Evolutionary conservation across 2,888 invertebrate genomes (phyloP).

Genomic region (Platypus cylindrus): DNA sequence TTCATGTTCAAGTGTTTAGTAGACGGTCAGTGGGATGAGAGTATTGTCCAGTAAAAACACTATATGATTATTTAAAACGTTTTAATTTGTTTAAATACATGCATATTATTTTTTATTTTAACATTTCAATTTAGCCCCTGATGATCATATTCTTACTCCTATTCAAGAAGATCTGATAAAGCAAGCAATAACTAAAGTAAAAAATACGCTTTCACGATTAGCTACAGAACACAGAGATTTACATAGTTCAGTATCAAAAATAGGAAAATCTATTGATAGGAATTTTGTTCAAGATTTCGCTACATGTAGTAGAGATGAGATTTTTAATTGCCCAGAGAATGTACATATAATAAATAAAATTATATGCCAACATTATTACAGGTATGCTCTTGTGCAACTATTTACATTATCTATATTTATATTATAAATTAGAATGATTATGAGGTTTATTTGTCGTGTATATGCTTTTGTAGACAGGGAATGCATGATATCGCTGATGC

Average conservation of each 20-base stretch:
- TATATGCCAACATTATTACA: slow-evolving; percentile 86
- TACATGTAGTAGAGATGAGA: slow-evolving; percentile 67
- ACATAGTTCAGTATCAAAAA: slow-evolving; percentile 77
- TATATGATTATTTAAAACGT: not conserved
- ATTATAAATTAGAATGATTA: slow-evolving; percentile 1
- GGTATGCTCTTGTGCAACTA: slow-evolving; percentile 5
- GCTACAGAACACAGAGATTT: slow-evolving; percentile 75
- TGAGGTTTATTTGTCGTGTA: not conserved
- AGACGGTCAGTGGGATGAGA: too few species aligned
- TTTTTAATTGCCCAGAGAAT: slow-evolving; percentile 60
- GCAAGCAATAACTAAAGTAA: slow-evolving; percentile 64
- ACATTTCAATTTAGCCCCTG: slow-evolving; percentile 43
- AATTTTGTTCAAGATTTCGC: slow-evolving; percentile 89
- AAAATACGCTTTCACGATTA: slow-evolving; percentile 69
- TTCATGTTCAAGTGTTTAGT: slow-evolving; percentile 8
- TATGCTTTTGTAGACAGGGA: slow-evolving; percentile 54
- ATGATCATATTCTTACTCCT: slow-evolving; percentile 53
- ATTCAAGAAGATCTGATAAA: slow-evolving; percentile 59
- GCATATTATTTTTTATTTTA: not conserved
- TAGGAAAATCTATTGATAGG: slow-evolving; percentile 92
- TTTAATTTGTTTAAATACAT: not conserved
- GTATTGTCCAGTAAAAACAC: not conserved
- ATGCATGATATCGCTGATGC: slow-evolving; percentile 85
- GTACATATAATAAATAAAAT: slow-evolving; percentile 68
- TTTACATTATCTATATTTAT: not conserved